Percentiles rank a stretch among this genome's conserved stretches.
phyloP scores from a whole-genome alignment of 1,140 invertebrate genomes.

The Sinella curviseta region DNA sequence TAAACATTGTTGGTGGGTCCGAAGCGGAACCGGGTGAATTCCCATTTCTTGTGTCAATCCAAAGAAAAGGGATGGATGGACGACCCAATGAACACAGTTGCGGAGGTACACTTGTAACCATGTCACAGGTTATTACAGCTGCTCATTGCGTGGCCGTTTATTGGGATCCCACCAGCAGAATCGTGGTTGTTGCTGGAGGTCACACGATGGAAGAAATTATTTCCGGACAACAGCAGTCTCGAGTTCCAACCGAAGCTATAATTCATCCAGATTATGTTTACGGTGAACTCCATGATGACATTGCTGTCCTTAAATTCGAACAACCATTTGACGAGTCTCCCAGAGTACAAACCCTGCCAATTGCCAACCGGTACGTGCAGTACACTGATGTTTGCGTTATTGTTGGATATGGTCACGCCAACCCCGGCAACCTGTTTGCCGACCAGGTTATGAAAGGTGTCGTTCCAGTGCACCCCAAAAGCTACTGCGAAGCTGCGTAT shows the following conservation, averaged over 20 bases:
- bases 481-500: not conserved
- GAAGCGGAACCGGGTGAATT: not conserved
- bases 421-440: not conserved
- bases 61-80: not conserved
- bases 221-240: not conserved
- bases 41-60: not conserved
- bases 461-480: not conserved
- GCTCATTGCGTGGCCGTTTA: not conserved
- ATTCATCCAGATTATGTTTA: not conserved
- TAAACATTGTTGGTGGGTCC: not conserved
- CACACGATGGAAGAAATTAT: not conserved
- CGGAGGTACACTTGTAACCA: not conserved
- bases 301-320: not conserved
- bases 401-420: not conserved
- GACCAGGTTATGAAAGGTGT: not conserved
- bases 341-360: not conserved
- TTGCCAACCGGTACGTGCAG: not conserved
- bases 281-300: not conserved
- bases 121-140: not conserved
- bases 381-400: not conserved
- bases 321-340: not conserved
- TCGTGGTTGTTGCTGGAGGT: not conserved
- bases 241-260: not conserved
- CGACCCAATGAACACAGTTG: not conserved
- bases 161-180: not conserved